Evolutionary conservation across 2,797 vertebrate species (phyloP).

Genomic region (Intellagama lesueurii): DNA sequence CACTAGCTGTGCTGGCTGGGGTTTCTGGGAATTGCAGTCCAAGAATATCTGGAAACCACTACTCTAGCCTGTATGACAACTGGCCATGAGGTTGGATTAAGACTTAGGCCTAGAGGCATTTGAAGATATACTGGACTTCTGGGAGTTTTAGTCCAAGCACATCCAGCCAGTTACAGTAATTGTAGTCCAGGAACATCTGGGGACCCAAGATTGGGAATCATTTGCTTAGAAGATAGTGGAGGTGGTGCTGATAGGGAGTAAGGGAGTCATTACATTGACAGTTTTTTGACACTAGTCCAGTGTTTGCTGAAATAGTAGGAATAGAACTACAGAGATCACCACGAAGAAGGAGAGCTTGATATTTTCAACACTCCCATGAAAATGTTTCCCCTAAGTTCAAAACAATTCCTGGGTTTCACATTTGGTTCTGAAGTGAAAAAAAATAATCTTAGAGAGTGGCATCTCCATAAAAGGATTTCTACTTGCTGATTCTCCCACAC

Average conservation of each 20-base stretch:
- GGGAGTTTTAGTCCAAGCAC: too few species aligned
- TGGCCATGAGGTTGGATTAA: too few species aligned
- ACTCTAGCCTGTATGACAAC: too few species aligned
- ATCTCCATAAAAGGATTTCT: neutral
- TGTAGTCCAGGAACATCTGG: too few species aligned
- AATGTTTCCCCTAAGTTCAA: neutral
- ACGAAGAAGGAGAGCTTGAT: neutral
- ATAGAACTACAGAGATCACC: neutral
- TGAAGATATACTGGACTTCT: too few species aligned
- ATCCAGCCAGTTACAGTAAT: too few species aligned
- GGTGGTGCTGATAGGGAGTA: neutral
- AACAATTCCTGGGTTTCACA: neutral
- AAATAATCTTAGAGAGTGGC: too few species aligned
- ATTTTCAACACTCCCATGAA: neutral
- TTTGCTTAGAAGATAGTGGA: neutral
- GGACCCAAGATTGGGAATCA: too few species aligned
- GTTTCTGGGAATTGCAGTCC: too few species aligned
- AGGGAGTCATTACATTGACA: neutral
- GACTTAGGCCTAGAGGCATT: too few species aligned
- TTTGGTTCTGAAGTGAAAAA: neutral
- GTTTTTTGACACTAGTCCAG: neutral
- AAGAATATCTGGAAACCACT: too few species aligned
- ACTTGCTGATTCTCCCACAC: neutral
- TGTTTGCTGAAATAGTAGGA: neutral
- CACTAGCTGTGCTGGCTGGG: too few species aligned